Conservation (phyloP, 2,888 invertebrate species). For the Leptarthrus brevirostris region DNA sequence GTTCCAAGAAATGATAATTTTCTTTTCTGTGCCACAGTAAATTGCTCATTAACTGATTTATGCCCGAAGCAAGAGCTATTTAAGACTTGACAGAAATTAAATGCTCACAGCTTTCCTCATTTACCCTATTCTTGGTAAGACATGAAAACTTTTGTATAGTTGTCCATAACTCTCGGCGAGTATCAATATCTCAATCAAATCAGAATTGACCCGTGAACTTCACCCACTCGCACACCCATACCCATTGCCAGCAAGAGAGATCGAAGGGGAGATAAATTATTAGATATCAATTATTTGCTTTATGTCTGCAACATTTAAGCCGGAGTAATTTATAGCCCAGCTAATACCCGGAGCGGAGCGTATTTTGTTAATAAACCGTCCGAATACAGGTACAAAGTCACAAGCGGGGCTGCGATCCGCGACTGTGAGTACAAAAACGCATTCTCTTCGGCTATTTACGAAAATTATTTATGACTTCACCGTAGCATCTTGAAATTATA, state of each 20-base stretch:
- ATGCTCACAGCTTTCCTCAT: constrained; percentile 45
- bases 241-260: constrained; percentile 11
- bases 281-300: constrained; percentile 55
- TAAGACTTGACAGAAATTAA: constrained; percentile 45
- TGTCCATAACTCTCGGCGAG: constrained; percentile 48
- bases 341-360: constrained; percentile 52
- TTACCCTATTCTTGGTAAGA: constrained; percentile 42
- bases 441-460: constrained; percentile 55
- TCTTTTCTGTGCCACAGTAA: neutral
- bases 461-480: constrained; percentile 56
- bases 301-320: constrained; percentile 55
- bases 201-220: constrained; percentile 50
- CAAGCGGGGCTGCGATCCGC: neutral
- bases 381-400: constrained; percentile 36
- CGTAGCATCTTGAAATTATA: constrained; percentile 54
- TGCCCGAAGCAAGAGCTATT: constrained; percentile 26
- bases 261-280: constrained; percentile 53
- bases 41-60: constrained; percentile 35
- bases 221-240: constrained; percentile 46
- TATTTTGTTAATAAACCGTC: constrained; percentile 54
- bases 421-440: constrained; percentile 43
- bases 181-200: constrained; percentile 55
- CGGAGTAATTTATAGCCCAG: constrained; percentile 52
- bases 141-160: constrained; percentile 36
- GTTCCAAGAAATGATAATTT: neutral